Evolutionary conservation across 2,888 invertebrate species (phyloP).

Genomic region (Clivina fossor): DNA sequence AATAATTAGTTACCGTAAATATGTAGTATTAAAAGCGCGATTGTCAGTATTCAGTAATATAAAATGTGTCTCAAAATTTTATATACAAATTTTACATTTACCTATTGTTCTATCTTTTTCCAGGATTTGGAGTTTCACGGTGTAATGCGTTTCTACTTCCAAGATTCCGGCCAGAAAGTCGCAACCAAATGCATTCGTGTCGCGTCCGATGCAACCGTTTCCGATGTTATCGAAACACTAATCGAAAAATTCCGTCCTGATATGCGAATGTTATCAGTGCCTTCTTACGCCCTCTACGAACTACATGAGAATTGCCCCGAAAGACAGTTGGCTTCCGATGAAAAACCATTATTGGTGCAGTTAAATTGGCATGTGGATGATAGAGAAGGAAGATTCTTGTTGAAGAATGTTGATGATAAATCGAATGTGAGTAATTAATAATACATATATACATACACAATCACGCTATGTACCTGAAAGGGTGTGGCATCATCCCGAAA

Average conservation of each 20-base stretch:
- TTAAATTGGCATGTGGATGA: conserved; percentile 99
- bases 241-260: conserved; percentile 99
- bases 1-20: too few species aligned
- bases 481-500: too few species aligned
- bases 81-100: too few species aligned
- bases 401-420: conserved; percentile 86
- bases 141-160: conserved; percentile 99
- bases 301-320: conserved; percentile 73
- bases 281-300: conserved; percentile 74
- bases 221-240: conserved; percentile 93
- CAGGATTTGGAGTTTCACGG: conserved; percentile 98
- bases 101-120: conserved; percentile 52
- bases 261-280: conserved; percentile 90
- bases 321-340: conserved; percentile 83
- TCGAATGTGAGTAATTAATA: conserved; percentile 67
- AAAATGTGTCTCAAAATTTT: too few species aligned
- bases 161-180: conserved; percentile 98
- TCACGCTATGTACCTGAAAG: too few species aligned
- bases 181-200: conserved; percentile 99
- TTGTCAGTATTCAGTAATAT: too few species aligned
- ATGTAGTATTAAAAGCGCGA: too few species aligned
- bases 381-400: conserved; percentile 93
- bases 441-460: too few species aligned
- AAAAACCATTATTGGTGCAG: conserved; percentile 95
- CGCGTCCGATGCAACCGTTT: conserved; percentile 93